These are phyloP conservation scores for Linepithema humile DNA, from an alignment of 1,140 invertebrate species.

Conservation along the genomic window DNA sequence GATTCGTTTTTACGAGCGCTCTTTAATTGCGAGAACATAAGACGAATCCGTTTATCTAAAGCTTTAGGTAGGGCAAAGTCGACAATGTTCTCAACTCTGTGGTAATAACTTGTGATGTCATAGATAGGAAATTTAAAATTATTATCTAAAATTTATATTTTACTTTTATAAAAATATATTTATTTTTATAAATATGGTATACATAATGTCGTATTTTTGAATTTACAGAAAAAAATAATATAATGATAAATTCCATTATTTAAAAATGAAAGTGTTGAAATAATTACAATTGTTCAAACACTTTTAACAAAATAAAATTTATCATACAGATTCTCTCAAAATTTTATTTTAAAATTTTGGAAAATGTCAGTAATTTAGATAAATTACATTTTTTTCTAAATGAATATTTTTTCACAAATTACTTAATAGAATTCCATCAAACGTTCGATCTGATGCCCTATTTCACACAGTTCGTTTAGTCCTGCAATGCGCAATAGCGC, in stretches of 20 bases:
- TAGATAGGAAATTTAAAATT: background rate
- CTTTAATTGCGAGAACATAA: slow-evolving; percentile 52
- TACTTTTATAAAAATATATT: background rate
- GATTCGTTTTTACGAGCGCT: slow-evolving; percentile 42
- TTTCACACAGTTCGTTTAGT: slow-evolving; percentile 21
- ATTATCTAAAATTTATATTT: background rate
- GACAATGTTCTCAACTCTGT: background rate
- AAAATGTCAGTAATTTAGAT: background rate
- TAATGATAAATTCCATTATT: too few species aligned
- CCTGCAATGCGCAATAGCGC: background rate
- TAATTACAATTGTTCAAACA: too few species aligned
- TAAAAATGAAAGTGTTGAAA: too few species aligned
- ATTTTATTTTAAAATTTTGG: background rate
- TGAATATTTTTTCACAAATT: too few species aligned
- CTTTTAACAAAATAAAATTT: background rate
- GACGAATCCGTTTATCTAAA: slow-evolving; percentile 3
- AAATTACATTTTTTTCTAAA: background rate
- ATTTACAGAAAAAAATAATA: too few species aligned
- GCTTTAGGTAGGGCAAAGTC: background rate
- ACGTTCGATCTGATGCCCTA: background rate
- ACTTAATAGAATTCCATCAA: too few species aligned
- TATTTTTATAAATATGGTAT: too few species aligned
- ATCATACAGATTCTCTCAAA: background rate
- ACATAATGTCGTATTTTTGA: background rate
- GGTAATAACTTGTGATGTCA: background rate